Conservation (phyloP, 2,888 invertebrate species). For the Leptinotarsa juncta region DNA sequence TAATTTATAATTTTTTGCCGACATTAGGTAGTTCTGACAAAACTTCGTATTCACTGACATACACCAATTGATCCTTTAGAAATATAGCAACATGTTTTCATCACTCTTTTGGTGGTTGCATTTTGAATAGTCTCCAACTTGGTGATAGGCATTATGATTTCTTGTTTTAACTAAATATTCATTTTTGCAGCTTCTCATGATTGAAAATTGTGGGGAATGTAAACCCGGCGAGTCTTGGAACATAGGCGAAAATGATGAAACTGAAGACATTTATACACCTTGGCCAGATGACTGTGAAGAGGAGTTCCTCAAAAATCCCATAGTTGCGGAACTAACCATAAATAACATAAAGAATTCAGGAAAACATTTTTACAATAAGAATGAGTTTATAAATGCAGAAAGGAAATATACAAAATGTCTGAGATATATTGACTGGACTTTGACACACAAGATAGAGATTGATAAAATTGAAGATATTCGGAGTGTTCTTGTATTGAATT, state of each 20-base stretch:
- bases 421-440: conserved; percentile 74
- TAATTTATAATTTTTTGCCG: no score
- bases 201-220: conserved; percentile 81
- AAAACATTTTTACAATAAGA: conserved; percentile 74
- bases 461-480: conserved; percentile 53
- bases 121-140: neutral
- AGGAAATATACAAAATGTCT: conserved; percentile 85
- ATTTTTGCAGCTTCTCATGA: conserved; percentile 71
- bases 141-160: neutral
- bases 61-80: no score
- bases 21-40: no score
- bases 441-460: conserved; percentile 53
- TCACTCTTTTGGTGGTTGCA: neutral
- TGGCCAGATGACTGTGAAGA: conserved; percentile 80
- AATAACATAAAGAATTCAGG: conserved; percentile 77
- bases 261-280: conserved; percentile 78
- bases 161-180: conserved; percentile 14
- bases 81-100: no score
- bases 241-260: conserved; percentile 76
- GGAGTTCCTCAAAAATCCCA: conserved; percentile 38
- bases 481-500: conserved; percentile 74
- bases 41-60: no score
- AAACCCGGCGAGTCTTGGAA: conserved; percentile 73
- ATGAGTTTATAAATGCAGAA: conserved; percentile 74
- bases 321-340: conserved; percentile 67